Base-by-base conservation (phyloP, 2,888 invertebrate genomes). In the Laothoe populi region DNA sequence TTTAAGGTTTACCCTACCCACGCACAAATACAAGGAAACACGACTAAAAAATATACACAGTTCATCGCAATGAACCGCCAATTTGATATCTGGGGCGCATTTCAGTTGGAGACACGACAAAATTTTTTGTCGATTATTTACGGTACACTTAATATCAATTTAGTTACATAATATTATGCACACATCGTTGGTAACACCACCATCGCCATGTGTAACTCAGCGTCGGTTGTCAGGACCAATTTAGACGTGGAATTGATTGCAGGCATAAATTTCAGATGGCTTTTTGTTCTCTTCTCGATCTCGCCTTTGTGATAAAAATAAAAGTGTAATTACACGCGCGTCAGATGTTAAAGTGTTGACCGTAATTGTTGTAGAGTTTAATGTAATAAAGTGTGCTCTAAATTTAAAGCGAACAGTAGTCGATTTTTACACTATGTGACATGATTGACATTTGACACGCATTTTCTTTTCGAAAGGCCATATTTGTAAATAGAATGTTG, bases 221-320 rank as follows among this genome's bases (percentile, higher is more conserved):
- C 62, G 70, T 66, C 72, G 60, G 61, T 70, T 70, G 77, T 78
- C 79, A 74, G 70, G 74, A 77, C 76, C 74, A 80, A 83, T 79
- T 81, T 81, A 79, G 75, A 74, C 48, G 57, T 62, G 38, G 64
- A 80, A 83, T 79, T 75, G 77, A 81, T 81, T 70, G 73, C 78
- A 60, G 61, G 64, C 74, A 78, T 81, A 75, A 78, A 81, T 80
- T 73, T 61, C 63, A 67, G 60, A 57, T 62, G 59, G 59, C 66
- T 70, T 77, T 76, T 77, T 76, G 70, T 73, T 77, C 72, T 73
- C 72, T 76, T 73, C 70, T 65, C 57, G 65, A 72, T 69, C 62
- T 67, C 61, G 66, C 65, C 65, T 67, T 69, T 67, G 70, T 71
- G 73, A 68, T 74, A 75, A 74, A 76, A 74, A 77, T 73, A 70